These are phyloP conservation scores for Bombylius major DNA, from an alignment of 2,888 invertebrate genomes.

Conservation along the genomic window DNA sequence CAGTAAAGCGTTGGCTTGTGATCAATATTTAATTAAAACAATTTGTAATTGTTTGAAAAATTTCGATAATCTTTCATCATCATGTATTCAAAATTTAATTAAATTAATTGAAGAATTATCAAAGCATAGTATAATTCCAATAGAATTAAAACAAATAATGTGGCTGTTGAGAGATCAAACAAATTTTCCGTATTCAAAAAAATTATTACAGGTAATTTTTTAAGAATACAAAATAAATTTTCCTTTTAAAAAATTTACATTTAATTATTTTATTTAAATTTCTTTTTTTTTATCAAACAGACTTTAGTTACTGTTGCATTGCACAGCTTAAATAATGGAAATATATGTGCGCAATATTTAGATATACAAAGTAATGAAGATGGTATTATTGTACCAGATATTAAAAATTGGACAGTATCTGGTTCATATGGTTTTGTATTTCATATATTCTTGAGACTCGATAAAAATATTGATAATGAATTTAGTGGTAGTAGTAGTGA, in stretches of 20 bases:
- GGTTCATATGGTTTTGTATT: conserved; percentile 45
- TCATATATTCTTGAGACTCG: conserved; percentile 43
- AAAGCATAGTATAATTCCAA: conserved; percentile 42
- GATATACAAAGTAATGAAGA: conserved; percentile 38
- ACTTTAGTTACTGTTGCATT: conserved; percentile 30
- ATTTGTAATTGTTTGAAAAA: conserved; percentile 37
- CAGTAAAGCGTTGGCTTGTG: conserved; percentile 43
- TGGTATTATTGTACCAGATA: conserved; percentile 43
- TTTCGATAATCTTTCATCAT: conserved; percentile 33
- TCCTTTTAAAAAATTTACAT: neutral
- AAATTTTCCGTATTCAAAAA: conserved; percentile 28
- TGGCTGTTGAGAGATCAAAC: conserved; percentile 27
- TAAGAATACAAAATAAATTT: no score
- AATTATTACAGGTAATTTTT: conserved; percentile 27
- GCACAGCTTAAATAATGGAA: conserved; percentile 28
- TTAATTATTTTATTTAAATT: neutral
- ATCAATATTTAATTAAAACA: conserved; percentile 38
- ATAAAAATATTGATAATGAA: conserved; percentile 21
- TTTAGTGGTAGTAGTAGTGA: neutral
- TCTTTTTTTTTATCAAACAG: conserved; percentile 16
- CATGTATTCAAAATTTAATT: conserved; percentile 40
- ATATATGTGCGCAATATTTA: conserved; percentile 40
- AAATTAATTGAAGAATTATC: conserved; percentile 44
- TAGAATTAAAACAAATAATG: conserved; percentile 45
- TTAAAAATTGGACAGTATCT: conserved; percentile 44